Base-by-base conservation (phyloP, 1,140 invertebrate species). In the Hylyphantes graminicola region DNA sequence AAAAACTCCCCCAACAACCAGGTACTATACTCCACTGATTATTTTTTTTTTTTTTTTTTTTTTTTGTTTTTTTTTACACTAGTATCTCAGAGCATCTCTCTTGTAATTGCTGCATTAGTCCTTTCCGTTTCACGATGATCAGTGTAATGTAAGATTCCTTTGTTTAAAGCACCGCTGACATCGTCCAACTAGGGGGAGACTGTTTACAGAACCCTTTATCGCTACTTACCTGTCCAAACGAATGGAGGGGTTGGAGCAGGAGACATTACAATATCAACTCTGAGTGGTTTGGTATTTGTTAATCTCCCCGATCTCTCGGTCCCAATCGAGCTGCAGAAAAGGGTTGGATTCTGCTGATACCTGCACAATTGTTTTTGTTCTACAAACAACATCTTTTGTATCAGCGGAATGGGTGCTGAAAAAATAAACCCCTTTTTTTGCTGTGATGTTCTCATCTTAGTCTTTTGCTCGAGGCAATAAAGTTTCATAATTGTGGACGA, bases 61-160 rank as follows among this genome's bases (percentile, higher is more conserved):
- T n/a, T n/a, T n/a, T n/a, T n/a, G n/a, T n/a, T n/a, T n/a, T n/a
- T n/a, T n/a, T n/a, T 76, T 76, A 76, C 74, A 57, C 7, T 48
- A n/a, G 50, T 11, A 53, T 48, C 68, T 61, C 55, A 10, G 19
- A 63, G 74, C 59, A 8, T 63, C 48, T 8, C 57, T 76, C 19
- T 21, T 64, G 74, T 76, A 76, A 76, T 63, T 76, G 57, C 35
- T 11, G 74, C 35, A 76, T 76, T 76, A 76, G 59, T 76, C 59
- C 74, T 59, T 17, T 55, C n/a, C 15, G 55, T 55, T 35, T 76
- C 48, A 51, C 55, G 74, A 63, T 76, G 74, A 76, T 76, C 74
- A 76, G 57, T 63, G 50, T 76, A 76, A 76, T 76, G 74, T n/a
- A n/a, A 76, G 74, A 76, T 76, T 76, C 57, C 74, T 76, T 76